Base-by-base conservation (phyloP, 1,140 invertebrate species). In the Phymastichus coffea region DNA sequence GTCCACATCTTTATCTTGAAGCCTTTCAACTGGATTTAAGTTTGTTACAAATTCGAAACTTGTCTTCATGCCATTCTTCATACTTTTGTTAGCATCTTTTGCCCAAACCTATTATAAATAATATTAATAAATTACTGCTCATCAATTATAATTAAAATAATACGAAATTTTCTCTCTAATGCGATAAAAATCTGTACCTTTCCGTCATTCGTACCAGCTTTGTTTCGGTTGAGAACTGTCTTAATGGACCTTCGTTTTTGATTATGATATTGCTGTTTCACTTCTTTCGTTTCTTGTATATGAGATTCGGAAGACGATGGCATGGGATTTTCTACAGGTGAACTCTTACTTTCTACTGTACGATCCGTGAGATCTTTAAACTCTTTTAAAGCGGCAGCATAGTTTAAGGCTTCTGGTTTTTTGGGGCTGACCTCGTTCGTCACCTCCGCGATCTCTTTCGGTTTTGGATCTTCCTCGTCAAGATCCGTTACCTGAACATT, bases 401-500 rank as follows among this genome's bases (percentile, higher is more conserved):
- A 57, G 25, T 47, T 46, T 57, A 57, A 57, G 41, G 41, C 28
- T 56, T 56, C 51, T 46, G 37, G 3, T 40, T 51, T 52, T 19
- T 64, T 61, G 10, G 22, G 10, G 12, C 12, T 17, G 3, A 38
- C 37, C 52, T 49, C 53, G 17, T 25, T 43, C 19, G 46, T 44
- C 2, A 10, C 22, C n/a, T 64, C 53, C 10, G 41, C 38, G 41
- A 23, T 14, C 8, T 61, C 17, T 53, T 54, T 64, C 10, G 30
- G 23, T 14, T 12, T 4, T 30, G 30, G 12, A n/a, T 65, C 58
- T 20, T 74, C 71, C 17, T 72, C 71, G 17, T 74, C 66, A 17
- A 74, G 41, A 61, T 72, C 66, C 2, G 70, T 74, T 1, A 72
- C 65, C 35, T 70, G 71, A 2, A 69, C 25, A 15, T 60, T 61